Evolutionary conservation across 2,113 vertebrate species (phyloP), one percentile per base, ranked within the genome.

Genomic region (Heterotilapia buettikoferi): DNA sequence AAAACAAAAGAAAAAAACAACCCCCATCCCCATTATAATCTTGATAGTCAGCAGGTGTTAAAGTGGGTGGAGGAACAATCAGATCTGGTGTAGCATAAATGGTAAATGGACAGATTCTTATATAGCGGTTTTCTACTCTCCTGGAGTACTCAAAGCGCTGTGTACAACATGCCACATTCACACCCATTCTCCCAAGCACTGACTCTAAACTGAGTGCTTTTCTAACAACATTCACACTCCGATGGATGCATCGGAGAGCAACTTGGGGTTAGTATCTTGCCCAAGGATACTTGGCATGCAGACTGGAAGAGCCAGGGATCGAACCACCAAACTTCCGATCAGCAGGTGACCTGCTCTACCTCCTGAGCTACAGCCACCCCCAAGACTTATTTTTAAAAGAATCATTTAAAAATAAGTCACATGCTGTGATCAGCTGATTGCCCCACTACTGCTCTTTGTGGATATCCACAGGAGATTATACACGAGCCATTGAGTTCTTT

Each of bases 1-100:
- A 36, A 21, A 5, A 7, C 12, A 0, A 1, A 1, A n/a, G 7
- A 36, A 26, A 14, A 43, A 18, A 0, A 0, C 0, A 26, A 73
- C 13, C 40, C 18, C 61, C 12, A 11, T 45, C 12, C 3, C n/a
- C 21, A 29, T 73, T 45, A 73, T 73, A 19, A 29, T 29, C 21
- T 45, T 18, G 40, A 29, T 45, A 29, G 5, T 29, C 14, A 26
- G 9, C 21, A 47, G 68, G 9, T 9, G 36, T 71, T 45, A 29
- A 18, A 45, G 13, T 29, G 14, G 14, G 40, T 0, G 9, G 21
- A 45, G 24, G 6, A 45, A 29, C 14, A 26, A 29, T 76, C 21
- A 76, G 68, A 47, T 47, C 4, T 47, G 40, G 68, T 47, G 40
- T 26, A 76, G 21, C 40, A 26, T 16, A 73, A 61, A 61, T 31